phyloP scores from a whole-genome alignment of 2,888 invertebrate species.

The Dichetophora obliterata region DNA sequence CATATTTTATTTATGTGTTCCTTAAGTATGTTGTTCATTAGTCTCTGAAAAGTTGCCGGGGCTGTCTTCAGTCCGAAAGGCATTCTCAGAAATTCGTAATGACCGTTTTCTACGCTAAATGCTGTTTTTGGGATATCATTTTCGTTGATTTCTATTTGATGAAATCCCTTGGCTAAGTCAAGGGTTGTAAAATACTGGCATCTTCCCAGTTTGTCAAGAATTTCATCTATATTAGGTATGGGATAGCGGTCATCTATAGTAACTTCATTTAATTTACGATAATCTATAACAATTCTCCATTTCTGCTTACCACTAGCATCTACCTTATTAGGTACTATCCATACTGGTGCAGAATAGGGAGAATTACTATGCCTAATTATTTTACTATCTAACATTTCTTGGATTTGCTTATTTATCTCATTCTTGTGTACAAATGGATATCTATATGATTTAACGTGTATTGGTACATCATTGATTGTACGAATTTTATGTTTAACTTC shows the following conservation, averaged over 20 bases:
- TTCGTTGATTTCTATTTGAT: too few relatives aligned
- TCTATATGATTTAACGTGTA: too few relatives aligned
- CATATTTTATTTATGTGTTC: slow-evolving; percentile 44
- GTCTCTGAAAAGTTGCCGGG: slow-evolving; percentile 38
- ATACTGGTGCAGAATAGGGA: slow-evolving; percentile 31
- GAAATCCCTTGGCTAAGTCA: too few relatives aligned
- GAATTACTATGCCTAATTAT: slow-evolving; percentile 34
- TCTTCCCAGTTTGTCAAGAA: too few relatives aligned
- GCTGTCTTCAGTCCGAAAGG: slow-evolving; percentile 41
- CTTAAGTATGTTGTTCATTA: slow-evolving; percentile 43
- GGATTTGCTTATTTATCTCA: background rate
- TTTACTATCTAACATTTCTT: slow-evolving; percentile 33
- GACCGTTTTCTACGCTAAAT: slow-evolving; percentile 45
- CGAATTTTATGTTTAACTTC: slow-evolving; percentile 7
- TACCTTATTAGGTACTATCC: slow-evolving; percentile 39
- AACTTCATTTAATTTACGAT: slow-evolving; percentile 32
- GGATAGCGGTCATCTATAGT: slow-evolving; percentile 26
- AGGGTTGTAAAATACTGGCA: too few relatives aligned
- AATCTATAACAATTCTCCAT: slow-evolving; percentile 42
- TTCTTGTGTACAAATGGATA: too few relatives aligned
- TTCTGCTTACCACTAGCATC: slow-evolving; percentile 31
- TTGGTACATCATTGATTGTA: too few relatives aligned
- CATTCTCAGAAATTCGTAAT: too few relatives aligned
- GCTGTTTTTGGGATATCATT: too few relatives aligned
- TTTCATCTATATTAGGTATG: slow-evolving; percentile 41